Percentiles rank a stretch among this genome's conserved stretches.
phyloP scores from a whole-genome alignment of 2,113 vertebrate genomes.

The Crotophaga sulcirostris region DNA sequence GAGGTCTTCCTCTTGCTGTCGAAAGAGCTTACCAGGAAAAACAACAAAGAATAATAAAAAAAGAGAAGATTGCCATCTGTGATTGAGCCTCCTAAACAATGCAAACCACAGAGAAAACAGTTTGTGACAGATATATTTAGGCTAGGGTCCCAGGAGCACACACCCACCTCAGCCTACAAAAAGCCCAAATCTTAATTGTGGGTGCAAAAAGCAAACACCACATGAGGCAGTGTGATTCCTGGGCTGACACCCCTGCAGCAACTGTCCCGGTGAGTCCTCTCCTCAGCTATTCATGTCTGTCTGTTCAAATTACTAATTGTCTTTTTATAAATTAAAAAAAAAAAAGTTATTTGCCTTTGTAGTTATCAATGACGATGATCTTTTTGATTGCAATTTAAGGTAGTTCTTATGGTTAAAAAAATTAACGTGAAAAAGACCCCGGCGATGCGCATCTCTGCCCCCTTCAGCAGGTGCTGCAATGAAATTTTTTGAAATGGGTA shows the following conservation, averaged over 20 bases:
- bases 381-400: background rate
- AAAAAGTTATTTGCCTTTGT: background rate
- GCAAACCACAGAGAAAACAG: background rate
- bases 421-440: background rate
- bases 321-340: too few relatives aligned
- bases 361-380: too few relatives aligned
- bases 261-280: background rate
- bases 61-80: background rate
- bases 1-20: background rate
- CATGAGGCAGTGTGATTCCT: background rate
- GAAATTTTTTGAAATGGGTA: background rate
- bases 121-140: background rate
- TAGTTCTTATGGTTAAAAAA: background rate
- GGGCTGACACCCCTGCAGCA: background rate
- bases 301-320: too few relatives aligned
- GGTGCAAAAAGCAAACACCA: background rate
- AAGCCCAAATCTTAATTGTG: background rate
- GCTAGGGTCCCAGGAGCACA: background rate
- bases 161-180: background rate
- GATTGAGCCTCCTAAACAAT: background rate
- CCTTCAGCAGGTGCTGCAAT: background rate
- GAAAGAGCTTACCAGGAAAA: background rate
- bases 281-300: background rate
- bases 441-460: background rate
- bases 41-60: background rate